Evolutionary conservation across 1,140 invertebrate species (phyloP), one percentile per base, ranked within the genome.

Genomic region (Cyphomyrmex costatus): DNA sequence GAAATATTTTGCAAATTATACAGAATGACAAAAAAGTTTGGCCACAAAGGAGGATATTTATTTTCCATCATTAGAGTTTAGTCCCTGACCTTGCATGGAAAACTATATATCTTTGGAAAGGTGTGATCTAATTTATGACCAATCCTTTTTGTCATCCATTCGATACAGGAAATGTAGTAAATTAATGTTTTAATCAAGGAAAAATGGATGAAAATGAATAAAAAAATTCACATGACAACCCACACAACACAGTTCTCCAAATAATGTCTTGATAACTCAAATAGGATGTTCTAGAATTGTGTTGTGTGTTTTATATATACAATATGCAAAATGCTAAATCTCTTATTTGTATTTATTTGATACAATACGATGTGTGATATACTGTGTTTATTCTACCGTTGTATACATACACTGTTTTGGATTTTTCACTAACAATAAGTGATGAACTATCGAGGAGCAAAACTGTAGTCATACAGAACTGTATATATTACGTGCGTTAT

Each of bases 1-100:
- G 21, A 79, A n/a, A 78, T 61, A 19, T 68, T 53, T 46, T 53
- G n/a, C 30, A 53, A 33, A 68, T 78, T 51, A 51, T 78, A 60
- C 16, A 42, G 33, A 16, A 36, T 27, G 53, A 58, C 14, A 49
- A 49, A 42, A 42, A 42, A 42, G 10, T 42, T 42, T 42, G 10
- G 10, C 3, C 8, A 42, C 8, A 42, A 42, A 42, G 7, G 8
- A 42, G 10, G 36, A 42, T 42, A 2, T 42, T 42, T 7, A 42
- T 42, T 42, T 42, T 42, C 36, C 1, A 10, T 42, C 1, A 10
- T 42, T 42, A 42, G 10, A 42, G 1, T 42, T 42, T n/a, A n/a
- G n/a, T n/a, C n/a, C n/a, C n/a, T n/a, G n/a, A n/a, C n/a, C n/a
- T n/a, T n/a, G n/a, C n/a, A n/a, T n/a, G n/a, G n/a, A n/a, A n/a